Conservation (phyloP, 2,113 vertebrate species). For the Danionella cerebrum region DNA sequence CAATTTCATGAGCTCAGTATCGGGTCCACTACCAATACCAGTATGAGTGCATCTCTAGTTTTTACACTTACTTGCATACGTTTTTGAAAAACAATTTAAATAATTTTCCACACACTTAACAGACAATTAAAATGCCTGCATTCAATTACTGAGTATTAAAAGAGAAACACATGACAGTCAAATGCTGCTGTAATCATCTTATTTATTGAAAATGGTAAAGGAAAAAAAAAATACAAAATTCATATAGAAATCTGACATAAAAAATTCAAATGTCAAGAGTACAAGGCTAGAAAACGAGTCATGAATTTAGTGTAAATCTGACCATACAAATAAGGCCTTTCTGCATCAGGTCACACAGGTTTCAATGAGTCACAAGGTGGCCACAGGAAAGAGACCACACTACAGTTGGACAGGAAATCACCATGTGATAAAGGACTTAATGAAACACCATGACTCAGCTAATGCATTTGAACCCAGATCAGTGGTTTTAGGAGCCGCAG, state of each 20-base stretch:
- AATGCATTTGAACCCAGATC: neutral
- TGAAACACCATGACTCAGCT: constrained; percentile 15
- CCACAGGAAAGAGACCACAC: constrained; percentile 34
- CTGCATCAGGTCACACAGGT: constrained; percentile 34
- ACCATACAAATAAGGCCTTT: constrained; percentile 37
- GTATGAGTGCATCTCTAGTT: no score
- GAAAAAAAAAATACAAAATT: constrained; percentile 56
- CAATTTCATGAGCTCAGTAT: no score
- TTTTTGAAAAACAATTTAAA: neutral
- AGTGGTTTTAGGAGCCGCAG: constrained; percentile 11
- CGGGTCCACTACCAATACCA: no score
- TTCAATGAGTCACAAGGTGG: constrained; percentile 36
- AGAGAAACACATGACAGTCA: neutral
- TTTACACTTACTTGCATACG: no score
- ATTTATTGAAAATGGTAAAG: constrained; percentile 63
- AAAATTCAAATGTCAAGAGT: constrained; percentile 50
- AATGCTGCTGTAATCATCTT: constrained; percentile 24
- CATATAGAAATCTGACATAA: constrained; percentile 57
- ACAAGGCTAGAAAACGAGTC: constrained; percentile 54
- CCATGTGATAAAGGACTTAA: constrained; percentile 32
- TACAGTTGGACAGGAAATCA: constrained; percentile 39
- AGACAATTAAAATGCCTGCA: no score
- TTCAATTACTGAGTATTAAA: neutral
- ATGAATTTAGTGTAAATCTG: constrained; percentile 23
- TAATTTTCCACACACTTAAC: no score